Percentiles rank a stretch among this genome's conserved stretches.
phyloP scores from a whole-genome alignment of 2,113 vertebrate species.

The Addax nasomaculatus region DNA sequence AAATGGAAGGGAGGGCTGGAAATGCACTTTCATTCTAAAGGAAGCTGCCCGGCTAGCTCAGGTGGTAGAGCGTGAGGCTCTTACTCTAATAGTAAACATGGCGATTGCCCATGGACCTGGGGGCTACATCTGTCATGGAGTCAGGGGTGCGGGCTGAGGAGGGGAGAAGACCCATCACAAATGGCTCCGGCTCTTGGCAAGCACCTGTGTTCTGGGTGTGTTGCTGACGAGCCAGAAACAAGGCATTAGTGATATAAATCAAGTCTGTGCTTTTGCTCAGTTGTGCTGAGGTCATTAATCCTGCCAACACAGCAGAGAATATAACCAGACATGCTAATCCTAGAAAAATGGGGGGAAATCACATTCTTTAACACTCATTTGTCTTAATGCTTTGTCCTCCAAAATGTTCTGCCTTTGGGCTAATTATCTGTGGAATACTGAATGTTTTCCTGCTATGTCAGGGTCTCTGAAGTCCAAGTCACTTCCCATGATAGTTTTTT shows the following conservation, averaged over 20 bases:
- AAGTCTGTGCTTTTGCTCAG: neutral
- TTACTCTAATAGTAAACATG: neutral
- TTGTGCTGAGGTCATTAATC: neutral
- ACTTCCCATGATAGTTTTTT: neutral
- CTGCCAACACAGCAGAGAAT: neutral
- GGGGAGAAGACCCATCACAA: neutral
- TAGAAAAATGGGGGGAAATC: neutral
- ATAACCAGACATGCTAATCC: neutral
- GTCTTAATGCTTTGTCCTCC: neutral
- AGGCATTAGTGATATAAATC: neutral
- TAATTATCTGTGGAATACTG: neutral
- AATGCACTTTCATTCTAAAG: neutral
- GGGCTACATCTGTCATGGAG: neutral
- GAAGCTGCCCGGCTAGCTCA: neutral
- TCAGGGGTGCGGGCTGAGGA: neutral
- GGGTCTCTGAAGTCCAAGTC: neutral
- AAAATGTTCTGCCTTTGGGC: neutral
- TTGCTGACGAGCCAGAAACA: neutral
- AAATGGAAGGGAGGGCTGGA: neutral
- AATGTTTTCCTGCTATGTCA: neutral
- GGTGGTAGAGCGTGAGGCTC: neutral
- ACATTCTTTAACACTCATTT: neutral
- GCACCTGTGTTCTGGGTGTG: neutral
- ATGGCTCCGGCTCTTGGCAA: neutral
- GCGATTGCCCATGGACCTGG: neutral